Percentiles rank a stretch among this genome's conserved stretches.
Conservation (phyloP, 92 coral and sea anemone genomes). For the Scolanthus callimorphus region DNA sequence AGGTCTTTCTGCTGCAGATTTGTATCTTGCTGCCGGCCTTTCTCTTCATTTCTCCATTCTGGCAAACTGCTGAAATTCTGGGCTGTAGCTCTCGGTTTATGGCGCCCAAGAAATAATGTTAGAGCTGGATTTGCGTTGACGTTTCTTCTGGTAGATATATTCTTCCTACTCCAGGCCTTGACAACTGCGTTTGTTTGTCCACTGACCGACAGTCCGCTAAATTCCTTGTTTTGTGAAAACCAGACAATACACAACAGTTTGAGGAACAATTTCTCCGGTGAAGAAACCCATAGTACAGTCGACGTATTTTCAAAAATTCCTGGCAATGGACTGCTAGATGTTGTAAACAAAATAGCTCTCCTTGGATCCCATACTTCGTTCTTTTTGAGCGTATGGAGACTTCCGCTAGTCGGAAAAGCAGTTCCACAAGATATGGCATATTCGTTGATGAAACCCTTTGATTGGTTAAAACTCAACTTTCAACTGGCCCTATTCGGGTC, state of each 20-base stretch:
- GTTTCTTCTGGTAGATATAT: neutral
- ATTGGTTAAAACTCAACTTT: slow-evolving; percentile 42
- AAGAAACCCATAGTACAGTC: neutral
- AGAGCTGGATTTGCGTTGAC: neutral
- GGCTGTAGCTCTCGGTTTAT: neutral
- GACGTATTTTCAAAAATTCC: neutral
- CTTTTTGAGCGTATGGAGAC: slow-evolving; percentile 49
- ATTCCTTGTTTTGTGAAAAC: slow-evolving; percentile 35
- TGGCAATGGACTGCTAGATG: neutral
- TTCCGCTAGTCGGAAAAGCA: slow-evolving; percentile 1
- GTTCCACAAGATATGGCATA: slow-evolving; percentile 24
- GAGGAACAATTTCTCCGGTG: neutral
- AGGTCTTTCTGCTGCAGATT: too few relatives aligned
- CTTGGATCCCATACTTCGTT: slow-evolving; percentile 49
- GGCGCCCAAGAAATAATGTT: neutral
- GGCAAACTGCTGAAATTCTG: neutral
- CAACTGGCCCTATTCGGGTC: slow-evolving; percentile 12
- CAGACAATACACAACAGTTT: slow-evolving; percentile 1
- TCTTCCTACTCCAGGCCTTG: neutral
- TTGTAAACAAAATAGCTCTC: slow-evolving; percentile 14
- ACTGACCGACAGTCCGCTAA: slow-evolving; percentile 7
- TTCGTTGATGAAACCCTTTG: slow-evolving; percentile 16
- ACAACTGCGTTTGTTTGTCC: slow-evolving; percentile 27
- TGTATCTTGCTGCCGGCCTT: too few relatives aligned
- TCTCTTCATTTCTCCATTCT: neutral